Base-by-base conservation (phyloP, 1,140 invertebrate genomes). In the Sweltsa coloradensis region DNA sequence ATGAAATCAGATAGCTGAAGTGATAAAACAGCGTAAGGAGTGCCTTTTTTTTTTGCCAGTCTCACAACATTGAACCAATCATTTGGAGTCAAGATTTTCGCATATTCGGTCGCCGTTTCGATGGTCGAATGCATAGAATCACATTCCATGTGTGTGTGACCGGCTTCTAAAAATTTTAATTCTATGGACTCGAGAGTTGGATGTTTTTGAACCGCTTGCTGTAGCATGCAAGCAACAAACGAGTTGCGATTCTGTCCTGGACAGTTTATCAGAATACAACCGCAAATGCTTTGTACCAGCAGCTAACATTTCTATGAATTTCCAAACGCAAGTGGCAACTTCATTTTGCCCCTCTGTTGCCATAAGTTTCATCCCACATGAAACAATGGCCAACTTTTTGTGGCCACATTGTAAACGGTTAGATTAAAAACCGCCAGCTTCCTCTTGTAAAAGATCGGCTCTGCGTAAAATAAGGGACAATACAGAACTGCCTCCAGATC, bases 81-180 rank as follows among this genome's bases (percentile, higher is more conserved):
- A 37, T 37, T 37, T 5, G 36, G 36, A 16, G 16, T 19, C 18
- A 19, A 37, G 23, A 37, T 11, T 37, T 37, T 37, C 16, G 36
- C 23, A 37, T 19, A 11, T n/a, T 37, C 36, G 23, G 16, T 55
- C 29, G 49, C 41, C 25, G 34, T 43, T 47, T 53, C 54, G 25
- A 51, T 55, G 5, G 43, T 14, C 6, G 52, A 45, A 47, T 55
- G 54, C n/a, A 45, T 51, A 9, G 45, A 29, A 26, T 55, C 54
- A 41, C 53, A 54, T 39, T 55, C 54, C 52, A 55, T 53, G 36
- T 53, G 52, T 11, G 52, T 50, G 43, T 55, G 52, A 1, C 49
- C 52, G 5, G 49, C 43, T 19, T 46, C 46, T 7, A 55, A 19
- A 45, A 55, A 53, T 41, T 53, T 53, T 23, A 53, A 46, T 43